Evolutionary conservation across 2,113 vertebrate species (phyloP).

Genomic region (Blennius ocellaris): DNA sequence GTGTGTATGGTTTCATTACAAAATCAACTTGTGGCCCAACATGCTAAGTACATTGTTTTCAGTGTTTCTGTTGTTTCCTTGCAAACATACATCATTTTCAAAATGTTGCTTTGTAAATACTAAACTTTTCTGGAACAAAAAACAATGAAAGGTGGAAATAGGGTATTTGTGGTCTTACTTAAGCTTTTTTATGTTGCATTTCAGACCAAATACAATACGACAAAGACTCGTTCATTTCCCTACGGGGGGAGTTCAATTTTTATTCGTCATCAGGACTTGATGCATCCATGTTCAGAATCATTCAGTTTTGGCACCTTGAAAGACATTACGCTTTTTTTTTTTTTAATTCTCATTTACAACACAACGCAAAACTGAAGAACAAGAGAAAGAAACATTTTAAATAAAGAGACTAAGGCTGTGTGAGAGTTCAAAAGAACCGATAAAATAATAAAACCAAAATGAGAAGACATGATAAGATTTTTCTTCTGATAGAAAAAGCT

Average conservation of each 20-base stretch:
- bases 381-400: slow-evolving; percentile 51
- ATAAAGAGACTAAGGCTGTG: slow-evolving; percentile 75
- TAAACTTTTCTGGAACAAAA: no score
- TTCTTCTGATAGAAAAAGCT: slow-evolving; percentile 60
- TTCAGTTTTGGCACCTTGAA: slow-evolving; percentile 83
- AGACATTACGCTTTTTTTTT: slow-evolving; percentile 69
- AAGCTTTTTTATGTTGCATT: background rate
- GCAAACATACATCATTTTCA: no score
- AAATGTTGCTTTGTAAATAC: no score
- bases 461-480: slow-evolving; percentile 58
- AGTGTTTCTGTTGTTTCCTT: no score
- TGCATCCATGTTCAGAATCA: slow-evolving; percentile 82
- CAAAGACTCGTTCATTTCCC: slow-evolving; percentile 63
- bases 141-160: no score
- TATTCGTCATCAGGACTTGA: slow-evolving; percentile 82
- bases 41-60: no score
- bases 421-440: slow-evolving; percentile 55
- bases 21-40: no score
- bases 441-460: slow-evolving; percentile 40
- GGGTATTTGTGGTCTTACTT: no score
- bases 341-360: slow-evolving; percentile 77
- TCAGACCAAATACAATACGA: slow-evolving; percentile 39
- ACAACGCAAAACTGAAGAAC: slow-evolving; percentile 73
- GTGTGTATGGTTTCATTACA: no score
- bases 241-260: slow-evolving; percentile 73